Evolutionary conservation across 92 coral and sea anemone species (phyloP), one percentile per base, ranked within the genome.

Genomic region (Parazoanthus swiftii): DNA sequence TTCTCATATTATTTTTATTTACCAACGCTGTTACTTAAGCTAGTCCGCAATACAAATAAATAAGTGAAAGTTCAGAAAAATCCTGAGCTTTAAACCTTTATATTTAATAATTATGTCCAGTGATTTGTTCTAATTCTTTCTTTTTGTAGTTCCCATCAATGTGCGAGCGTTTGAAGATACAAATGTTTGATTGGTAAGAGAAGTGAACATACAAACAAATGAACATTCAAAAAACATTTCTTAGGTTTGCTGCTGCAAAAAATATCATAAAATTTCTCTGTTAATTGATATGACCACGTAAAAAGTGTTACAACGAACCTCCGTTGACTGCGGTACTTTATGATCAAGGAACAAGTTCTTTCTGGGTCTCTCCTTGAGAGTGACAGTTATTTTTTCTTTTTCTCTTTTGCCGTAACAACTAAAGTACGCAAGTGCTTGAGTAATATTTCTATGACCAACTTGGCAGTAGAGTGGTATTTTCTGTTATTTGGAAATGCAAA

Each of bases 161-260:
- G 94, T 96, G 98, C 73, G 95, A 93, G 85, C 88, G 90, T 46
- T 78, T 92, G 36, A 96, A 96, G 59, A 39, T 96, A 0, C 98
- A 96, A 56, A 77, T 96, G 65, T 93, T 94, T 77, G 98, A 96
- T 85, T 91, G 95, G 98, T 96, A 81, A 92, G 94, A 37, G 33
- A 83, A 85, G 3, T 11, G 18, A 33, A 25, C 37, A 83, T 73
- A 23, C n/a, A n/a, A n/a, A n/a, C n/a, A n/a, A n/a, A n/a, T n/a
- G n/a, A n/a, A n/a, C 44, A 2, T 66, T 16, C 3, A 38, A 38
- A 38, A 5, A 29, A 35, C 20, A 37, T 72, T 10, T 7, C 58
- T 50, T 8, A 50, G 58, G 7, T 14, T 44, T 56, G 65, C 65
- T 20, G 5, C 3, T 59, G 68, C 68, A 59, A 59, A 59, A 0